Conservation (phyloP, 2,888 invertebrate genomes). For the Sepiola atlantica region DNA sequence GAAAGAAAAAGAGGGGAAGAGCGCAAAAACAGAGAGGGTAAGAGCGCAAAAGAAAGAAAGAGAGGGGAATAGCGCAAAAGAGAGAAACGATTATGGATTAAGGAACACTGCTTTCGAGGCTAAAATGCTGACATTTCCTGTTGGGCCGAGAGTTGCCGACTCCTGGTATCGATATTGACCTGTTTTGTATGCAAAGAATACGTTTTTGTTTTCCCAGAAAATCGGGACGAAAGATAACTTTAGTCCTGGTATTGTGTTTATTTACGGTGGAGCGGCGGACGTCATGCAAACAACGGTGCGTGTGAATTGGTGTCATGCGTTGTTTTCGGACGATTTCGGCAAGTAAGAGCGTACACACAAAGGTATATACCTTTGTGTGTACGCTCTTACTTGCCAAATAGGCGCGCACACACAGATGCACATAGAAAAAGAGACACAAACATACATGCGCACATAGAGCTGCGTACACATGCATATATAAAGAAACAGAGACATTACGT, state of each 20-base stretch:
- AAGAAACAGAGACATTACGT: too few species aligned
- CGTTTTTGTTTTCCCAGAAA: neutral
- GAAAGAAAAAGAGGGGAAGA: too few species aligned
- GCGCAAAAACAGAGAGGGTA: too few species aligned
- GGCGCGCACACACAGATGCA: neutral
- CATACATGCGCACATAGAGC: neutral
- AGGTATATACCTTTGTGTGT: neutral
- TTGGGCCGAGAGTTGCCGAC: too few species aligned
- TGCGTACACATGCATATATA: too few species aligned
- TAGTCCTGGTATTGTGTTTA: neutral
- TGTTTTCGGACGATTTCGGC: neutral
- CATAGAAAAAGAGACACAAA: too few species aligned
- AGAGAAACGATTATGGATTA: too few species aligned
- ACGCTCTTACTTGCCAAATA: neutral
- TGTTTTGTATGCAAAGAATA: neutral
- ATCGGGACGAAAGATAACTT: neutral
- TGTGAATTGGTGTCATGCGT: neutral
- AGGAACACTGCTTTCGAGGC: too few species aligned
- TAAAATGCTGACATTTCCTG: too few species aligned
- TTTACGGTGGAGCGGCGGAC: neutral
- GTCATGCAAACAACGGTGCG: neutral
- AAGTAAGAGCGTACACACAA: neutral
- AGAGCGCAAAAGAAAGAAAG: too few species aligned
- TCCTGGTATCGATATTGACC: neutral
- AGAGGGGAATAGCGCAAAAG: too few species aligned